Conservation (phyloP, 2,113 vertebrate species). For the Apeltes quadracus region DNA sequence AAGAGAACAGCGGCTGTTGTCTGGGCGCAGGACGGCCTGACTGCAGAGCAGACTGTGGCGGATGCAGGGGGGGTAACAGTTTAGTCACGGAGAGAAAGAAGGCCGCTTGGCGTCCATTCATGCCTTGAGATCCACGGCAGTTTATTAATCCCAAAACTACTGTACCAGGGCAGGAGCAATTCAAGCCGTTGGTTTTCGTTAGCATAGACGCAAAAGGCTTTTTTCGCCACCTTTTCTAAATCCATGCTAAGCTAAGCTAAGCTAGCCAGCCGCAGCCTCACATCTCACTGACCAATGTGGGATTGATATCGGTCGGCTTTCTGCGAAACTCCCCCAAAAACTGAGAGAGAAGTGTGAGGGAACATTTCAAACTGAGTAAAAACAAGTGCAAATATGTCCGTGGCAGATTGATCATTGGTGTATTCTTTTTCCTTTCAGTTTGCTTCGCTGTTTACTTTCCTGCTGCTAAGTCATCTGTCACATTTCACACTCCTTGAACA, state of each 20-base stretch:
- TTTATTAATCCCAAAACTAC: neutral
- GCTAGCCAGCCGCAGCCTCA: neutral
- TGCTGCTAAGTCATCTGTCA: neutral
- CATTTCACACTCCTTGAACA: neutral
- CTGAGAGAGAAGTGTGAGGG: neutral
- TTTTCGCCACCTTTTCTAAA: too few relatives aligned
- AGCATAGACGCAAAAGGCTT: too few relatives aligned
- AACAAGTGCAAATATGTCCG: neutral
- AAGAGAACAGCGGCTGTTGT: conserved; percentile 9
- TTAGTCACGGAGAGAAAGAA: conserved; percentile 34
- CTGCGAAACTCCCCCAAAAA: neutral
- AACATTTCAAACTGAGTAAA: neutral
- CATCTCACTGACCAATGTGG: neutral
- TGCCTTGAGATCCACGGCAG: neutral
- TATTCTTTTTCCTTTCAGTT: neutral
- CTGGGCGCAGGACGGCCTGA: conserved; percentile 29
- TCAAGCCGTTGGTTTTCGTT: too few relatives aligned
- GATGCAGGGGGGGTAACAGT: conserved; percentile 10
- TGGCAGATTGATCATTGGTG: neutral
- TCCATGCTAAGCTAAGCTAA: neutral
- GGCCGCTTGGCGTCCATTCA: conserved; percentile 21
- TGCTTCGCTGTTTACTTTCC: neutral
- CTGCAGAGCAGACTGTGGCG: conserved; percentile 13
- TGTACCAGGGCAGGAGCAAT: neutral
- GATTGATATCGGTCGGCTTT: neutral